Conservation (phyloP, 2,888 invertebrate species). For the Nowickia ferox region DNA sequence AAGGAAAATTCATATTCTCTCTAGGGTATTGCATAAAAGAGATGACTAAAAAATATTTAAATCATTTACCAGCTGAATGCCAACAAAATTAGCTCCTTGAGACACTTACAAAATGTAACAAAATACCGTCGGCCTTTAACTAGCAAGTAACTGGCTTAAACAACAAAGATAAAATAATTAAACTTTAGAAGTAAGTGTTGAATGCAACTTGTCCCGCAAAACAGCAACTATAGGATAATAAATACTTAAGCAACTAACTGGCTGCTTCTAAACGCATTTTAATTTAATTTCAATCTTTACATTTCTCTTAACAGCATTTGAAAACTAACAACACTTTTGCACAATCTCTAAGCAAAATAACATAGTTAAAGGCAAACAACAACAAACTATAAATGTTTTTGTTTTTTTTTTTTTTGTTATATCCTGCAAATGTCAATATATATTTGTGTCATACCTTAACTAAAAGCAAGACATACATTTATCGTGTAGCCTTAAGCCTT, state of each 20-base stretch:
- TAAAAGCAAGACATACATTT: neutral
- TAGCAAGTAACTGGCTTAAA: neutral
- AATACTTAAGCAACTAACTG: neutral
- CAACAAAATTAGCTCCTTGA: conserved; percentile 25
- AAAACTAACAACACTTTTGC: conserved; percentile 12
- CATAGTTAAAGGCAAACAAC: neutral
- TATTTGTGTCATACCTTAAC: conserved; percentile 17
- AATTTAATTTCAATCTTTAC: conserved; percentile 26
- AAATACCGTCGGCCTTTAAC: neutral
- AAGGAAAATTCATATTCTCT: too few relatives aligned
- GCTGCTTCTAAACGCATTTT: conserved; percentile 2
- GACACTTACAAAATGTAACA: neutral
- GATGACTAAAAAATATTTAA: conserved; percentile 2
- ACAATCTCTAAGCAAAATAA: conserved; percentile 3
- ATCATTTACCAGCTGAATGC: conserved; percentile 1
- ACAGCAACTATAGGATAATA: too few relatives aligned
- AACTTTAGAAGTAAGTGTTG: too few relatives aligned
- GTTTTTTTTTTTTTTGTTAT: too few relatives aligned
- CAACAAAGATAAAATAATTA: neutral
- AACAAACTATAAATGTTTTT: neutral
- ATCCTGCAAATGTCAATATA: neutral
- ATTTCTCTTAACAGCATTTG: neutral
- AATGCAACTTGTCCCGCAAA: too few relatives aligned
- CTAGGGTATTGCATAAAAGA: neutral
- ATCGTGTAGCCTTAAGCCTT: neutral